These are phyloP conservation scores for Drosophila littoralis DNA, from an alignment of 1,140 invertebrate species.

Conservation along the genomic window DNA sequence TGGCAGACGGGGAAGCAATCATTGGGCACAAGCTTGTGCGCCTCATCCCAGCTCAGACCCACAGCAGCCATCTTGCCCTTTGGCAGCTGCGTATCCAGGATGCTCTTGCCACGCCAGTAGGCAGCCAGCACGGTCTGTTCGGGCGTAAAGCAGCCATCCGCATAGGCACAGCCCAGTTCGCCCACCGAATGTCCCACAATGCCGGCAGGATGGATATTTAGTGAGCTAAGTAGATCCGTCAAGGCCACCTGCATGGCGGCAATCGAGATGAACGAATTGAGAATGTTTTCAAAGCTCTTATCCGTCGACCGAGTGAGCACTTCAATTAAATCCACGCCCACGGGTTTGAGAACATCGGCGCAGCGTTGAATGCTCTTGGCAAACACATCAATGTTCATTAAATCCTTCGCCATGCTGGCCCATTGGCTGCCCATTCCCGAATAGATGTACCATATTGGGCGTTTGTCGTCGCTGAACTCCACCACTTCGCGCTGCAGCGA, in stretches of 20 bases:
- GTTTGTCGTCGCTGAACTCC: conserved; percentile 85
- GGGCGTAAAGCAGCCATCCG: conserved; percentile 95
- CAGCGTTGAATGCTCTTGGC: conserved; percentile 90
- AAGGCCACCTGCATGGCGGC: conserved; percentile 97
- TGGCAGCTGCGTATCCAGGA: conserved; percentile 91
- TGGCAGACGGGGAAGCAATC: conserved; percentile 95
- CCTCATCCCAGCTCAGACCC: conserved; percentile 95
- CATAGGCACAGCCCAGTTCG: conserved; percentile 97
- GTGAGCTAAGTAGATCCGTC: conserved; percentile 91
- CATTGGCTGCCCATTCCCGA: conserved; percentile 99
- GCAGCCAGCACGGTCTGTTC: conserved; percentile 97
- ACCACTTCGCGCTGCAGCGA: conserved; percentile 79
- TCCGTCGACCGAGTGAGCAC: conserved; percentile 91
- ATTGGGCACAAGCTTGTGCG: conserved; percentile 89
- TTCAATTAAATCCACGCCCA: conserved; percentile 92
- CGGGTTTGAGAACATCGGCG: conserved; percentile 90
- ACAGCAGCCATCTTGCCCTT: conserved; percentile 93
- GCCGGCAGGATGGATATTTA: conserved; percentile 94
- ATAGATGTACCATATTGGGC: conserved; percentile 97
- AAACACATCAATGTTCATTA: conserved; percentile 93
- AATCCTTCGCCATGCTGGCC: conserved; percentile 95
- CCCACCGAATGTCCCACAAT: conserved; percentile 98
- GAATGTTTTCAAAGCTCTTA: conserved; percentile 91
- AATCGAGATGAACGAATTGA: conserved; percentile 96
- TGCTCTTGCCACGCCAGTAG: conserved; percentile 95